Conservation (phyloP, 2,888 invertebrate species). For the Toxonevra muliebris region DNA sequence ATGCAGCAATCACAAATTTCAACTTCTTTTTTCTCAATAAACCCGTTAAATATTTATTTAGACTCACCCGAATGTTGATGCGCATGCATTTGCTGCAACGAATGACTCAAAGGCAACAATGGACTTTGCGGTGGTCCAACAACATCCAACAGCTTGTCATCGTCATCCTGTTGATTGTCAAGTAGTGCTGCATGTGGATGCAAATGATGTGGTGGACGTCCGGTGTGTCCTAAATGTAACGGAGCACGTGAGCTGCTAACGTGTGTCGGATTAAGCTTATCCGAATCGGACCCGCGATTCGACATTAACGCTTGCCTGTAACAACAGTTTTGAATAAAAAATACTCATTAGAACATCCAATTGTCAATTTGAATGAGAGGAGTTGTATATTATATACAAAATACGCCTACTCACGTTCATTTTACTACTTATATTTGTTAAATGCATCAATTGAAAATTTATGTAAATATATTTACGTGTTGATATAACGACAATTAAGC, state of each 20-base stretch:
- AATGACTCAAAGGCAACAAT: constrained; percentile 70
- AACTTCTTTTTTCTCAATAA: too few species aligned
- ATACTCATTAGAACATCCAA: constrained; percentile 64
- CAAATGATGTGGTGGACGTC: constrained; percentile 60
- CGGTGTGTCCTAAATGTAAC: constrained; percentile 63
- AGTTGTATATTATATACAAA: too few species aligned
- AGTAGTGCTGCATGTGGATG: constrained; percentile 56
- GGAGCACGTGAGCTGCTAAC: constrained; percentile 67
- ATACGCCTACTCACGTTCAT: too few species aligned
- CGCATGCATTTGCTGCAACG: constrained; percentile 65
- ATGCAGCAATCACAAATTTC: too few species aligned
- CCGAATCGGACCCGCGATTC: constrained; percentile 66
- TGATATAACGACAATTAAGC: too few species aligned
- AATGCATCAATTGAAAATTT: too few species aligned
- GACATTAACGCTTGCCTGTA: constrained; percentile 76
- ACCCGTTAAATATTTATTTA: constrained; percentile 15
- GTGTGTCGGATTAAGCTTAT: constrained; percentile 68
- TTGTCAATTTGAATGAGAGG: constrained; percentile 40
- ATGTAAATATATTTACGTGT: too few species aligned
- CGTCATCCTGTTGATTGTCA: constrained; percentile 75
- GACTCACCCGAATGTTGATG: constrained; percentile 66
- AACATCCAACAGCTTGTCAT: constrained; percentile 86
- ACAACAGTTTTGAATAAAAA: constrained; percentile 62
- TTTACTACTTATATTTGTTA: too few species aligned
- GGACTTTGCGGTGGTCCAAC: constrained; percentile 88